Base-by-base conservation (phyloP, 1,140 invertebrate species). In the Conopomorpha cramerella region DNA sequence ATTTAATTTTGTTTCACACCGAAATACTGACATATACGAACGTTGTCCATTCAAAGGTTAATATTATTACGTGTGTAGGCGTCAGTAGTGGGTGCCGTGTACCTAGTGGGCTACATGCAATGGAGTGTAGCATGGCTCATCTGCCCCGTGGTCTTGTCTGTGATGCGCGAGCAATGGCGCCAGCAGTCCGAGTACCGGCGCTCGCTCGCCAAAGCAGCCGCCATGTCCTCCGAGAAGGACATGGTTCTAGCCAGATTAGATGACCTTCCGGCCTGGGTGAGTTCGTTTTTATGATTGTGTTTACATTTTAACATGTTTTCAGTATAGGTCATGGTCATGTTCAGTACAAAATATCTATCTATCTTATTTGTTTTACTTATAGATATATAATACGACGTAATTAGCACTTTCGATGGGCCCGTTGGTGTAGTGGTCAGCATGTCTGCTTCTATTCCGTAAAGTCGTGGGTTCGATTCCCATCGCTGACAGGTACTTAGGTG, bases 241-340 rank as follows among this genome's bases (percentile, higher is more conserved):
- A 84, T 94, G 14, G 90, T 97, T 36, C 77, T 92, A 29, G 91
- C 88, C 2, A 79, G 88, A 56, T 83, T 96, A 38, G 86, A 93
- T 56, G 93, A 96, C 79, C 76, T 97, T 45, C 93, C 94, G 3
- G 90, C 92, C 11, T 97, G 94, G 95, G 93, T 93, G 65, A 81
- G 79, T 57, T 34, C 11, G 36, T 33, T 31, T 38, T 39, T 26
- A 23, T 6, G 10, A 23, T 23, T 23, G 19, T 10, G 19, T 10
- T 10, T 4, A 23, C 10, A n/a, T n/a, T n/a, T n/a, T n/a, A n/a
- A n/a, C n/a, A n/a, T n/a, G n/a, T n/a, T n/a, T n/a, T n/a, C n/a
- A n/a, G n/a, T n/a, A n/a, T n/a, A n/a, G n/a, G n/a, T n/a, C n/a
- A n/a, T n/a, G n/a, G n/a, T n/a, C n/a, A n/a, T n/a, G n/a, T 23